Conservation (phyloP, 2,888 invertebrate genomes). For the Limnephilus auricula region DNA sequence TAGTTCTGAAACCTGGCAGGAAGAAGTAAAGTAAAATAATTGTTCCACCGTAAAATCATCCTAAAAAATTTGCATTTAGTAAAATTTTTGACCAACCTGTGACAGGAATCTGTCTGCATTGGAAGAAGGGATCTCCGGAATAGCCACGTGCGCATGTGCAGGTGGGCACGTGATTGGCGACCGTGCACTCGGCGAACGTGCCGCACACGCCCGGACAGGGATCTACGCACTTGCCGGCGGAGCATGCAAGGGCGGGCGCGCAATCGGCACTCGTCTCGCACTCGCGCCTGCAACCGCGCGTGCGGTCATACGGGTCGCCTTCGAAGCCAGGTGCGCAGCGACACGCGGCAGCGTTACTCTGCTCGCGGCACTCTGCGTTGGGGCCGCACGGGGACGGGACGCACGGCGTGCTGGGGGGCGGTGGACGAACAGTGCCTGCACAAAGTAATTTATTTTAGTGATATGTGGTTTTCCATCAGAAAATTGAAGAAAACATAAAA, state of each 20-base stretch:
- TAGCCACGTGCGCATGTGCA: constrained; percentile 87
- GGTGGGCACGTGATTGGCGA: constrained; percentile 87
- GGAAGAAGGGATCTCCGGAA: constrained; percentile 90
- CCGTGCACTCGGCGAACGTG: constrained; percentile 86
- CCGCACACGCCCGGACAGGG: constrained; percentile 93
- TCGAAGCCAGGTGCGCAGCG: constrained; percentile 87
- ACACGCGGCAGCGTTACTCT: constrained; percentile 91
- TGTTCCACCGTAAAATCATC: not conserved
- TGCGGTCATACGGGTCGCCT: constrained; percentile 88
- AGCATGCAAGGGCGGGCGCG: constrained; percentile 84
- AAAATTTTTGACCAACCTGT: constrained; percentile 54
- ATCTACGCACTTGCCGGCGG: constrained; percentile 89
- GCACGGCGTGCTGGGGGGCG: constrained; percentile 86
- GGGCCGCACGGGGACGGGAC: constrained; percentile 91
- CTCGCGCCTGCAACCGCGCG: constrained; percentile 84
- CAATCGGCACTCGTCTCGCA: constrained; percentile 90
- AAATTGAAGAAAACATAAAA: too few species aligned
- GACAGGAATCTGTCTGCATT: constrained; percentile 77
- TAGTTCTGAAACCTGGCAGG: not conserved
- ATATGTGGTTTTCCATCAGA: too few species aligned
- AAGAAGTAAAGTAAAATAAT: not conserved
- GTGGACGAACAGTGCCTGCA: constrained; percentile 80
- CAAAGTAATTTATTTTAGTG: not conserved
- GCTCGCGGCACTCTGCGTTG: constrained; percentile 89
- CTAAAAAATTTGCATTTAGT: constrained; percentile 48